Evolutionary conservation across 2,113 vertebrate species (phyloP).

Genomic region (Lontra canadensis): DNA sequence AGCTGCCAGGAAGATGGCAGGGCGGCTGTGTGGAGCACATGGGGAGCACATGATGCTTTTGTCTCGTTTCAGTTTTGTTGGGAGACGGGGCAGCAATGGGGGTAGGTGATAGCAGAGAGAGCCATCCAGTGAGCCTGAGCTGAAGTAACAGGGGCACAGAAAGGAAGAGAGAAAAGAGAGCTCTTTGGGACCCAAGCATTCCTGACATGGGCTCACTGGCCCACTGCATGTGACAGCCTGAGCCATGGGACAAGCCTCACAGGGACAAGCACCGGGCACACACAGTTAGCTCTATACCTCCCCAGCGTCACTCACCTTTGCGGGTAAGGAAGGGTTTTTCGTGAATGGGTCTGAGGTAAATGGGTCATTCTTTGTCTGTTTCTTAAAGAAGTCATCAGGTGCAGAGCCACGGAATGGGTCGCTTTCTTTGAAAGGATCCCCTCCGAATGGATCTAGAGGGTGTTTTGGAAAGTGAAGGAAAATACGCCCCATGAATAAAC

Average conservation of each 20-base stretch:
- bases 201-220: not conserved
- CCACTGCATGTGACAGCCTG: not conserved
- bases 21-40: too few relatives aligned
- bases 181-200: not conserved
- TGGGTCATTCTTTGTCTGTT: conserved; percentile 91
- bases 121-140: not conserved
- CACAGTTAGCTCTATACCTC: not conserved
- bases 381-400: conserved; percentile 96
- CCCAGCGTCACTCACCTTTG: conserved; percentile 86
- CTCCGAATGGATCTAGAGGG: conserved; percentile 94
- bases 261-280: not conserved
- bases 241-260: not conserved
- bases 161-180: not conserved
- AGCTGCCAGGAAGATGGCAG: not conserved
- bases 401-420: conserved; percentile 91
- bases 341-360: conserved; percentile 95
- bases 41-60: not conserved
- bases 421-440: conserved; percentile 96
- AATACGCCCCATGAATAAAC: not conserved
- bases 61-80: not conserved
- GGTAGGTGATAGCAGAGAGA: not conserved
- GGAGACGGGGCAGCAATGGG: not conserved
- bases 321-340: conserved; percentile 89
- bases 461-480: not conserved
- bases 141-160: not conserved